Conservation (phyloP, 2,888 invertebrate species). For the Hyppa rectilinea region DNA sequence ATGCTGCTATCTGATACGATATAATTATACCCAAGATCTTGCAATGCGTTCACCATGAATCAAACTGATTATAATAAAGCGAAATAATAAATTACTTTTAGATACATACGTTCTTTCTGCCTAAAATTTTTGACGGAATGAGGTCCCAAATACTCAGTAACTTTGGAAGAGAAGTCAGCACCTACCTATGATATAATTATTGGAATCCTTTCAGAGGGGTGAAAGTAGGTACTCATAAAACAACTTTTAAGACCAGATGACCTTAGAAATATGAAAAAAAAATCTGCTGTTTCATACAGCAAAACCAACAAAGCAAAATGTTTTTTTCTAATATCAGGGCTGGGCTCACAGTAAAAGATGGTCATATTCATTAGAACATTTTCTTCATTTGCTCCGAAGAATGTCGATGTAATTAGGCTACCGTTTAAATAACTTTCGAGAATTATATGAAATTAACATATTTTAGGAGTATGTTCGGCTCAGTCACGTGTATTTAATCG, state of each 20-base stretch:
- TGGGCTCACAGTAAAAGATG: not conserved
- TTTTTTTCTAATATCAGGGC: constrained; percentile 3
- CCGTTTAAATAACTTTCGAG: constrained; percentile 1
- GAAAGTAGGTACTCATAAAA: not conserved
- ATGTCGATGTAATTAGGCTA: constrained; percentile 1
- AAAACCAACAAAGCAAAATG: not conserved
- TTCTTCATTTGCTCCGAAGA: constrained; percentile 18
- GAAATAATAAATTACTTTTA: no score
- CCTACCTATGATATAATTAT: not conserved
- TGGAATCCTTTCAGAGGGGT: not conserved
- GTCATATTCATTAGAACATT: constrained; percentile 11
- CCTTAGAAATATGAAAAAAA: not conserved
- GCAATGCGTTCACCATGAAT: not conserved
- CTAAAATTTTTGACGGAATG: not conserved
- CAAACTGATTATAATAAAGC: no score
- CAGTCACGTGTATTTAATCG: constrained; percentile 31
- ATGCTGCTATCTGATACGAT: no score
- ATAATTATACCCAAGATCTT: no score
- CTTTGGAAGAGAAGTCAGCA: not conserved
- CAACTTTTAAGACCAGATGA: constrained; percentile 1
- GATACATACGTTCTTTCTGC: not conserved
- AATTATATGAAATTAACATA: not conserved
- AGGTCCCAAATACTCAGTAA: not conserved
- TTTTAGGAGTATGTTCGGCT: constrained; percentile 11
- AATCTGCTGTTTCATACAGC: not conserved